These are phyloP conservation scores for Trochalopteron elliotii DNA, from an alignment of 2,113 vertebrate genomes.

Conservation along the genomic window DNA sequence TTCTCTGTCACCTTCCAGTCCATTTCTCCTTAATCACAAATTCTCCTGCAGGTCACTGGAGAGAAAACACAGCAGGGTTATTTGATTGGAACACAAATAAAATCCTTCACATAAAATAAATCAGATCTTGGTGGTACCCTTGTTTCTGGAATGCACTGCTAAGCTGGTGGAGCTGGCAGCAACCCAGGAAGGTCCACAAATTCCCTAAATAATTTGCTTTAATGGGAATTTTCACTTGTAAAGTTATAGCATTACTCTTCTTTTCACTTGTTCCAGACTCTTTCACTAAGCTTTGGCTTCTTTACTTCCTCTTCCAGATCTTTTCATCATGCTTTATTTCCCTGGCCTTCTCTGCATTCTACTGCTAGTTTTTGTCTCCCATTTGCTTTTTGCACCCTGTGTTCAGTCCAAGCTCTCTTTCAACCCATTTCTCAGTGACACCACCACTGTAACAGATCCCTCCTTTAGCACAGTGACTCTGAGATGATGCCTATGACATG, in stretches of 20 bases:
- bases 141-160: neutral
- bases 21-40: slow-evolving; percentile 30
- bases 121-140: neutral
- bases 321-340: neutral
- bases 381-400: neutral
- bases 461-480: neutral
- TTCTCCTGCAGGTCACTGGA: slow-evolving; percentile 62
- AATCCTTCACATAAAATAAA: neutral
- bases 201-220: neutral
- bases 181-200: neutral
- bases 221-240: neutral
- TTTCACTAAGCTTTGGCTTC: neutral
- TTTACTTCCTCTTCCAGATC: neutral
- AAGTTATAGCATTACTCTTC: neutral
- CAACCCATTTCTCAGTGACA: neutral
- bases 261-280: neutral
- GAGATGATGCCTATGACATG: fast-evolving
- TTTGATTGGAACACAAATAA: neutral
- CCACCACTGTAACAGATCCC: neutral
- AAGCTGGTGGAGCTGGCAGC: neutral
- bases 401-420: neutral
- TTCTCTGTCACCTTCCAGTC: slow-evolving; percentile 8
- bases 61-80: neutral
- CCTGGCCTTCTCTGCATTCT: neutral
- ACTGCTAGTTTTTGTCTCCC: neutral